Evolutionary conservation across 2,888 invertebrate genomes (phyloP).

Genomic region (Cantharis rufa): DNA sequence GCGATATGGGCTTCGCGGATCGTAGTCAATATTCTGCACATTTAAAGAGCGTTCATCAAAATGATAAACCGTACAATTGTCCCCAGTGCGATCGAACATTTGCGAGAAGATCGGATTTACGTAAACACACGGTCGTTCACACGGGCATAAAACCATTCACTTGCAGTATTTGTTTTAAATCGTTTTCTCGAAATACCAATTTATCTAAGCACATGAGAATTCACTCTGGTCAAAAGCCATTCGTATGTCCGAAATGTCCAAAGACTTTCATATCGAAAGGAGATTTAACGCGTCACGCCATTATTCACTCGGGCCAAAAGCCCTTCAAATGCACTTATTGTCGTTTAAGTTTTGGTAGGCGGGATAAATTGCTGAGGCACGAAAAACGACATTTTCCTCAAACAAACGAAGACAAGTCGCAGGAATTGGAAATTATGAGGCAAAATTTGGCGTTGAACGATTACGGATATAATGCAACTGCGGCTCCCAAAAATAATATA

Average conservation of each 20-base stretch:
- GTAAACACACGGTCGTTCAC: constrained; percentile 77
- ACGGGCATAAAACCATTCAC: constrained; percentile 77
- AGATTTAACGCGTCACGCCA: constrained; percentile 68
- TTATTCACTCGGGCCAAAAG: constrained; percentile 69
- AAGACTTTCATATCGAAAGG: constrained; percentile 72
- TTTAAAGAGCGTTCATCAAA: constrained; percentile 68
- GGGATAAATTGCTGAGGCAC: constrained; percentile 71
- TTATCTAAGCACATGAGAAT: constrained; percentile 75
- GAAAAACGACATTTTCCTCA: constrained; percentile 64
- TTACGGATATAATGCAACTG: constrained; percentile 37
- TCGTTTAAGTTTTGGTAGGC: constrained; percentile 67
- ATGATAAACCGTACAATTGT: constrained; percentile 72
- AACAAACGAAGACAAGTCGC: constrained; percentile 46
- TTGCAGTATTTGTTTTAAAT: constrained; percentile 73
- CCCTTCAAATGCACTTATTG: constrained; percentile 70
- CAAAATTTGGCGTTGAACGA: constrained; percentile 44
- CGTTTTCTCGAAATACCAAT: constrained; percentile 78
- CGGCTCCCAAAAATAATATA: constrained; percentile 15
- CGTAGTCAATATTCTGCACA: constrained; percentile 67
- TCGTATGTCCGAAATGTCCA: constrained; percentile 73
- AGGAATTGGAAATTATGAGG: constrained; percentile 47
- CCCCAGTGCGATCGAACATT: constrained; percentile 72
- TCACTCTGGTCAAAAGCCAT: constrained; percentile 72
- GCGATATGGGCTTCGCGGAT: constrained; percentile 66
- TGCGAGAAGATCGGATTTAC: constrained; percentile 70